Base-by-base conservation (phyloP, 2,888 invertebrate genomes). In the Drosophila paramelanica region DNA sequence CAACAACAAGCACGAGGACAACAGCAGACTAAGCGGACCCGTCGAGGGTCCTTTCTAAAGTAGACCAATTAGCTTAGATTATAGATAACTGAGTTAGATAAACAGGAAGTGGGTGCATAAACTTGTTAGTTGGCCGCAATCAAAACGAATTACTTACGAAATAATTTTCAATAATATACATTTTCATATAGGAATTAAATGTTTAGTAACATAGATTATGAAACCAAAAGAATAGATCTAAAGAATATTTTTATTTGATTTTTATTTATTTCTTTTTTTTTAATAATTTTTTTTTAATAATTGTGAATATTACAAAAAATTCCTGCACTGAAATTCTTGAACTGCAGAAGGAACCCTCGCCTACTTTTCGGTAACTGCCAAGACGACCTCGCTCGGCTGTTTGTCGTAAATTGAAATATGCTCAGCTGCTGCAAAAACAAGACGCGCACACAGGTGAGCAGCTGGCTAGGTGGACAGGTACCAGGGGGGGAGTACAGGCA, bases 361-460 rank as follows among this genome's bases (percentile, higher is more conserved):
- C 13, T 43, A 33, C 51, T 61, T 73, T 73, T 73, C 53, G 73
- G 62, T 55, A 73, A 73, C 57, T 67, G 67, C 67, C 67, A 61
- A 62, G 61, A 51, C 62, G 53, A 31, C 41, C 23, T 4, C 23
- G 36, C 36, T 49, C 13, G 46, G 41, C 20, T 49, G 36, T 38
- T 39, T 57, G 61, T 66, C 61, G 74, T 50, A 77, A 77, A 77
- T 77, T 77, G 78, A 73, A 76, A 76, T 76, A 76, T 76, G 64
- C 77, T 76, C 57, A 25, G 56, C 46, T 11, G 10, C 17, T 46
- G 58, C 41, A 59, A 66, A 69, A 57, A 59, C 52, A 68, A 57
- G 56, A 33, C 51, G 61, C 52, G 61, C 52, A 36, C 52, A 38
- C 74, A 58, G 74, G 53, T 55, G 73, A 42, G 45, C 55, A 27